Percentiles rank a stretch among this genome's conserved stretches.
These are phyloP conservation scores for Onychomys torridus DNA, from an alignment of 2,797 vertebrate genomes.

Conservation along the genomic window DNA sequence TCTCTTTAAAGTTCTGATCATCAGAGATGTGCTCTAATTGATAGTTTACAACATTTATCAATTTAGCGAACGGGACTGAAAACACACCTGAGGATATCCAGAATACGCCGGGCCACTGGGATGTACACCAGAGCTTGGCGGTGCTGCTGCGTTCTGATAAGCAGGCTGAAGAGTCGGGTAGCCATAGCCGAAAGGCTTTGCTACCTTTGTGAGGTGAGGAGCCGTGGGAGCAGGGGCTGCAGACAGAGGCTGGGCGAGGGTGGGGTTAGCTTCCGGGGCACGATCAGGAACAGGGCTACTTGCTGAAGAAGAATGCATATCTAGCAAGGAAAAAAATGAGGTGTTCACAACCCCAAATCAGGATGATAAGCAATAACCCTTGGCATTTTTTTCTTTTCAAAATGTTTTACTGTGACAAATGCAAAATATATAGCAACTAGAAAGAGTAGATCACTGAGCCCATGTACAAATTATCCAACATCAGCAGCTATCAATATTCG, in stretches of 20 bases:
- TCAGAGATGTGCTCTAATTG: background rate
- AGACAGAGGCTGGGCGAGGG: background rate
- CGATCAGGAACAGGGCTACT: slow-evolving; percentile 87
- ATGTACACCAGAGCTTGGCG: slow-evolving; percentile 79
- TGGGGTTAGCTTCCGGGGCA: slow-evolving; percentile 66
- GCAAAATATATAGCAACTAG: background rate
- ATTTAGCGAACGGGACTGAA: background rate
- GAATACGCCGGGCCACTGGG: slow-evolving; percentile 84
- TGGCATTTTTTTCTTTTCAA: background rate
- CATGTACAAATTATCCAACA: background rate
- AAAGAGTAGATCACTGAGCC: background rate
- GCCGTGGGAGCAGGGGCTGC: slow-evolving; percentile 83
- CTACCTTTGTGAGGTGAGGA: slow-evolving; percentile 87
- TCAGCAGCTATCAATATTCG: background rate
- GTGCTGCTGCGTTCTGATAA: slow-evolving; percentile 89
- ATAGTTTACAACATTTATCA: background rate
- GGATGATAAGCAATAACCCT: background rate
- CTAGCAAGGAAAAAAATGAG: slow-evolving; percentile 82
- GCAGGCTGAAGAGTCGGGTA: slow-evolving; percentile 93
- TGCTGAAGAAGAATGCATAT: slow-evolving; percentile 87
- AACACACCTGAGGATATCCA: slow-evolving; percentile 86
- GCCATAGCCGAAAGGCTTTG: slow-evolving; percentile 92
- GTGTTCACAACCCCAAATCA: background rate
- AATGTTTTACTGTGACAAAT: slow-evolving; percentile 7
- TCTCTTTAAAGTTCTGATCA: background rate